Conservation (phyloP, 2,888 invertebrate species). For the Drosophila borealis region DNA sequence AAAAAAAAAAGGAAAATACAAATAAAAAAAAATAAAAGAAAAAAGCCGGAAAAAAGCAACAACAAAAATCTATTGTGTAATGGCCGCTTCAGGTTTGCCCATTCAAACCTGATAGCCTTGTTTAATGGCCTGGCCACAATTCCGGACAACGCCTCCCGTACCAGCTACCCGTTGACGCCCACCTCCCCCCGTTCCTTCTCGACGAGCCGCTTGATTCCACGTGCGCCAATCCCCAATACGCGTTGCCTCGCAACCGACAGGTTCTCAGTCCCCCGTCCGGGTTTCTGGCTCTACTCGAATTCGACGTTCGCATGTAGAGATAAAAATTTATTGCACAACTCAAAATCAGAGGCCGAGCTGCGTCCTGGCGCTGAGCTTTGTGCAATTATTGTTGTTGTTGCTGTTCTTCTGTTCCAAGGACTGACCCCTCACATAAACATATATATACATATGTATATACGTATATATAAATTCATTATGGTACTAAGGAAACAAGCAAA, state of each 20-base stretch:
- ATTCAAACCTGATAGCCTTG: slow-evolving; percentile 79
- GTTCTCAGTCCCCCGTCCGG: slow-evolving; percentile 12
- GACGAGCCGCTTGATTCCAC: slow-evolving; percentile 1
- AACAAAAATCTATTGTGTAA: slow-evolving; percentile 70
- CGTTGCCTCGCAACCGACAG: slow-evolving; percentile 6
- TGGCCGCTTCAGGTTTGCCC: slow-evolving; percentile 76
- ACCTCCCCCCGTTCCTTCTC: neutral
- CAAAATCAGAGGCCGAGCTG: slow-evolving; percentile 65
- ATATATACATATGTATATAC: neutral
- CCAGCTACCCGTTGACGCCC: too few relatives aligned
- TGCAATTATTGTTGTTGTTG: slow-evolving; percentile 31
- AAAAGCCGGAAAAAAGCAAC: slow-evolving; percentile 7
- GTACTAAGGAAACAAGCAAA: slow-evolving; percentile 57
- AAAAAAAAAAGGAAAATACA: slow-evolving; percentile 4
- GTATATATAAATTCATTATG: slow-evolving; percentile 66
- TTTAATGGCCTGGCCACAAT: slow-evolving; percentile 72
- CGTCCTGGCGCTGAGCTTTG: slow-evolving; percentile 29
- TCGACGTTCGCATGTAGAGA: slow-evolving; percentile 75
- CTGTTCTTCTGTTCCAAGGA: neutral
- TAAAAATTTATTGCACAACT: slow-evolving; percentile 80
- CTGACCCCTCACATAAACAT: slow-evolving; percentile 29
- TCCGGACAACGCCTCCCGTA: slow-evolving; percentile 47
- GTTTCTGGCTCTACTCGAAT: slow-evolving; percentile 19
- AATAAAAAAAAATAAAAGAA: slow-evolving; percentile 12
- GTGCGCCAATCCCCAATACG: slow-evolving; percentile 24